These are phyloP conservation scores for Exaiptasia diaphana DNA, from an alignment of 64 coral and sea anemone species.

Conservation along the genomic window DNA sequence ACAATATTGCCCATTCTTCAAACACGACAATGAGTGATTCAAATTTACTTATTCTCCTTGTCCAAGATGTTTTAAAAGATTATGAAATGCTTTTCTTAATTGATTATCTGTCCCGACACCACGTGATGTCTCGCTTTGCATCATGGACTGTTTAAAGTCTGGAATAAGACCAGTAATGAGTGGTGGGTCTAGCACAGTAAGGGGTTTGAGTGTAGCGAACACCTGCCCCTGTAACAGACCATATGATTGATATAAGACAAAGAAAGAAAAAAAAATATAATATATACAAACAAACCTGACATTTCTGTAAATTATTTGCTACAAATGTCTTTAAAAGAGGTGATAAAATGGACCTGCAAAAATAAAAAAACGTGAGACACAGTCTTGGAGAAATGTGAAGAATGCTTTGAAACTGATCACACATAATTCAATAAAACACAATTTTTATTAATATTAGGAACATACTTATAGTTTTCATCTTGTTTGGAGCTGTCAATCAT, in stretches of 20 bases:
- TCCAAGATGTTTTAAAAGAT: not conserved
- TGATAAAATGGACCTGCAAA: constrained; percentile 53
- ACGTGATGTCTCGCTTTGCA: constrained; percentile 71
- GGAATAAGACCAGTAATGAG: constrained; percentile 58
- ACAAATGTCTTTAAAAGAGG: constrained; percentile 70
- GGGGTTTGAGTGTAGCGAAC: constrained; percentile 73
- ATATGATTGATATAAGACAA: not conserved
- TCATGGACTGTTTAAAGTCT: constrained; percentile 56
- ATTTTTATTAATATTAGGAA: too few relatives aligned
- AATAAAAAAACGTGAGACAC: too few relatives aligned
- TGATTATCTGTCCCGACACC: constrained; percentile 86
- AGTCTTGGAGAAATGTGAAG: too few relatives aligned
- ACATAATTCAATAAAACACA: too few relatives aligned
- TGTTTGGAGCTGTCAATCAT: constrained; percentile 64
- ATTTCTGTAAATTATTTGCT: constrained; percentile 48
- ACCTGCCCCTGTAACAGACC: constrained; percentile 56
- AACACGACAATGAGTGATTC: too few relatives aligned
- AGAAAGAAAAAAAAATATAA: not conserved
- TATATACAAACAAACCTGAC: constrained; percentile 50
- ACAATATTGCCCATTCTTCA: too few relatives aligned
- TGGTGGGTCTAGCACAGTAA: constrained; percentile 66
- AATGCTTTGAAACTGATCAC: too few relatives aligned
- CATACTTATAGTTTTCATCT: too few relatives aligned
- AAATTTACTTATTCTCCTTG: not conserved
- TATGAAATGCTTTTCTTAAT: constrained; percentile 39